These are phyloP conservation scores for Drosophila setifemur DNA, from an alignment of 1,140 invertebrate genomes.

Conservation along the genomic window DNA sequence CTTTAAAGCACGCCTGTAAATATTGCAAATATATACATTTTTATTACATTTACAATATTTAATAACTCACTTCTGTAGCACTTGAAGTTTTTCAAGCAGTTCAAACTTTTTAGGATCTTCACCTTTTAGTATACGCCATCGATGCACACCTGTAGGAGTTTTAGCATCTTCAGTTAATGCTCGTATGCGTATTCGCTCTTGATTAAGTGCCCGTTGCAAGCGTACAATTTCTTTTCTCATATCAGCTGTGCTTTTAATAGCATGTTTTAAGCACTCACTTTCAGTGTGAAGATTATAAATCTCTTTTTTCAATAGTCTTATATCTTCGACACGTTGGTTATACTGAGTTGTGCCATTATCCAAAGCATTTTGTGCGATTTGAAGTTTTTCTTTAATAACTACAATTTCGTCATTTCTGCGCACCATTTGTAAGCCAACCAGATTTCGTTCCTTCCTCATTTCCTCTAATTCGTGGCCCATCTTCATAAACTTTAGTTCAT, in stretches of 20 bases:
- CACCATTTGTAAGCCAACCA: conserved; percentile 89
- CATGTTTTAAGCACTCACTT: conserved; percentile 85
- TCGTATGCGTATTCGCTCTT: conserved; percentile 88
- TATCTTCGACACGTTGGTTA: conserved; percentile 88
- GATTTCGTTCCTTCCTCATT: conserved; percentile 87
- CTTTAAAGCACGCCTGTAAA: conserved; percentile 49
- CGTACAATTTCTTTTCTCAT: conserved; percentile 88
- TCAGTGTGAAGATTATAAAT: conserved; percentile 87
- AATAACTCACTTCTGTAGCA: conserved; percentile 85
- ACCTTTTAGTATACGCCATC: conserved; percentile 89
- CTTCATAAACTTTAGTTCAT: conserved; percentile 84
- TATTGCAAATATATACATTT: background rate
- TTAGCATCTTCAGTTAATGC: conserved; percentile 90
- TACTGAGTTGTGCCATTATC: conserved; percentile 88
- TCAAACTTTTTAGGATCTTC: conserved; percentile 88
- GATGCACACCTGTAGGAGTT: conserved; percentile 91
- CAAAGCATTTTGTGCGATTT: conserved; percentile 87
- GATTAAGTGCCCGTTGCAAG: conserved; percentile 88
- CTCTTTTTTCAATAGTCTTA: conserved; percentile 89
- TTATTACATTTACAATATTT: background rate
- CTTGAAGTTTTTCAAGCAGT: conserved; percentile 86
- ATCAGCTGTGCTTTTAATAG: conserved; percentile 85
- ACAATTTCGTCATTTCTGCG: conserved; percentile 89
- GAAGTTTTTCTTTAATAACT: conserved; percentile 88
- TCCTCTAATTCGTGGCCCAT: conserved; percentile 87